These are phyloP conservation scores for Pristionchus exspectatus DNA, from an alignment of 2,888 invertebrate species.

Conservation along the genomic window DNA sequence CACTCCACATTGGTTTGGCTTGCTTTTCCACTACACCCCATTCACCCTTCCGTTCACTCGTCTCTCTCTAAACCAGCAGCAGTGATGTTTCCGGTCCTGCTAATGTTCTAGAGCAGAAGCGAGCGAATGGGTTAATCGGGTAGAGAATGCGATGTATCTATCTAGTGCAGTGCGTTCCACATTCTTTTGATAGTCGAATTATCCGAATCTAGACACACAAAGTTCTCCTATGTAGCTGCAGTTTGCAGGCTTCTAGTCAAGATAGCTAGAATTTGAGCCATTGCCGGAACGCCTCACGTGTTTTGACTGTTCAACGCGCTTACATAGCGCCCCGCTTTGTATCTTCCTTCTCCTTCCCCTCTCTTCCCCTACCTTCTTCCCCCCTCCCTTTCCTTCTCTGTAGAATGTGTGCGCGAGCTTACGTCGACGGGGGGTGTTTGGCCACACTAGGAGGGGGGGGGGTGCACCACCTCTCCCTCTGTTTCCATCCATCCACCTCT, in stretches of 20 bases:
- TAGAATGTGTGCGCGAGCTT: constrained; percentile 28
- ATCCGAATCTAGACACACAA: too few relatives aligned
- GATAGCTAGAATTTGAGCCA: background rate
- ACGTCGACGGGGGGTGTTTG: constrained; percentile 21
- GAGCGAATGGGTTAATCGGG: background rate
- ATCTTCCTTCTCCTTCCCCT: background rate
- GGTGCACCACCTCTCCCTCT: constrained; percentile 1
- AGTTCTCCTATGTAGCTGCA: too few relatives aligned
- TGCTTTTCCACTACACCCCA: background rate
- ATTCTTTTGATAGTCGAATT: background rate
- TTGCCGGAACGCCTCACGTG: background rate
- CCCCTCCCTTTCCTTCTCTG: background rate
- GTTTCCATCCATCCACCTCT: background rate
- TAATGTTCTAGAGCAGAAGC: constrained; percentile 21
- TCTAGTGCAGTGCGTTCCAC: background rate
- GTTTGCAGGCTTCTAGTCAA: background rate
- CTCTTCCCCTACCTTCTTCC: background rate
- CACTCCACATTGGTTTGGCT: background rate
- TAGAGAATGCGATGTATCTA: background rate
- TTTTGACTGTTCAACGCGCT: background rate
- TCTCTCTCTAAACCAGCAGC: constrained; percentile 17
- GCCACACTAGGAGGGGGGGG: constrained; percentile 12
- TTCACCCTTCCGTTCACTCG: constrained; percentile 9
- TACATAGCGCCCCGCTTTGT: background rate
- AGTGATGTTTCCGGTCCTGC: background rate